Conservation (phyloP, 2,888 invertebrate genomes). For the Patella caerulea region DNA sequence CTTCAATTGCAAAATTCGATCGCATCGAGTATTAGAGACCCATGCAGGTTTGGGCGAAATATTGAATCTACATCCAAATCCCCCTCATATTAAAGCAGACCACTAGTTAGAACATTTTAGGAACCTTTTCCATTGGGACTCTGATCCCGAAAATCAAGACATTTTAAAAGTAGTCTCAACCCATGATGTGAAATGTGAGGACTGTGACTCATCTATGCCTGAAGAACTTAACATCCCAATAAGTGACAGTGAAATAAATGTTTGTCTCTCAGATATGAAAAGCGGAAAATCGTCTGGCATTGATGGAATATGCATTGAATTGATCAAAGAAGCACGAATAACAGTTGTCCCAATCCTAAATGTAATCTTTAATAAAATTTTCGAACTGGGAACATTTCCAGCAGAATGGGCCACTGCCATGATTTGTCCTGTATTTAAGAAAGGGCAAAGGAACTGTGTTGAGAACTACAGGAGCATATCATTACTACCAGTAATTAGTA, state of each 20-base stretch:
- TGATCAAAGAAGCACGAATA: neutral
- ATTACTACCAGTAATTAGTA: neutral
- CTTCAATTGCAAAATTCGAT: neutral
- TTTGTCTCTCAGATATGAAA: neutral
- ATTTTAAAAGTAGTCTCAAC: neutral
- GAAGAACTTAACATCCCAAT: conserved; percentile 1
- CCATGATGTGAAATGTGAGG: neutral
- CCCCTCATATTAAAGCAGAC: too few species aligned
- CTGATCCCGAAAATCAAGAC: neutral
- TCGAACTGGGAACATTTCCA: neutral
- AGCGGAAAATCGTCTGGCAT: conserved; percentile 5
- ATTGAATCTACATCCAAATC: too few species aligned
- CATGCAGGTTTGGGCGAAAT: neutral
- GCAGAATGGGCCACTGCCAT: conserved; percentile 1
- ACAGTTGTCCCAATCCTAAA: neutral
- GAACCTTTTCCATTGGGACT: too few species aligned
- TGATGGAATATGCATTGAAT: neutral
- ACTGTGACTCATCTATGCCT: neutral
- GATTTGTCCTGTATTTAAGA: neutral
- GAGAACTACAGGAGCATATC: neutral
- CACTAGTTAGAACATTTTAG: too few species aligned
- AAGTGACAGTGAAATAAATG: neutral
- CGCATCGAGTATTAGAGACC: neutral
- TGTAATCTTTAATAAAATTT: neutral
- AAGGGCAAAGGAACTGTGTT: neutral